A percentile compares a stretch with the other conserved stretches of the same genome.
Evolutionary conservation across 2,888 invertebrate species (phyloP).

Genomic region (Xylota segnis): DNA sequence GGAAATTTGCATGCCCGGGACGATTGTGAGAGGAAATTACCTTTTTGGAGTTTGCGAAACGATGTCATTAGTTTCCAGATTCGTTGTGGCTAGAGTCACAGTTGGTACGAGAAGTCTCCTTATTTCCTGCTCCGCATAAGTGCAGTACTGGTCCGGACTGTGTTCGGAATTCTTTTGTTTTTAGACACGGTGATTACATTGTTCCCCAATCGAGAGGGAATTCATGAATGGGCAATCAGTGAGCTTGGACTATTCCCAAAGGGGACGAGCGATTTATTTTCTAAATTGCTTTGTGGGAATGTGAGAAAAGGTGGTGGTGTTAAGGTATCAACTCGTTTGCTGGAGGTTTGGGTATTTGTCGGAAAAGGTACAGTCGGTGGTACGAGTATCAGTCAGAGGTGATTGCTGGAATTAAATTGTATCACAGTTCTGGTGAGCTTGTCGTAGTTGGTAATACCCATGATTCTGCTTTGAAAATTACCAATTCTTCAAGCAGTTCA

Average conservation of each 20-base stretch:
- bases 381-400: too few relatives aligned
- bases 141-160: constrained; percentile 35
- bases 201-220: constrained; percentile 68
- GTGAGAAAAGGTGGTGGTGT: constrained; percentile 55
- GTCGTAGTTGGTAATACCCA: too few relatives aligned
- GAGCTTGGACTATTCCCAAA: constrained; percentile 59
- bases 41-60: constrained; percentile 72
- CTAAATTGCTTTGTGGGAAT: constrained; percentile 64
- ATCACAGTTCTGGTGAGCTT: too few relatives aligned
- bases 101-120: constrained; percentile 50
- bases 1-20: constrained; percentile 70
- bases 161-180: constrained; percentile 69
- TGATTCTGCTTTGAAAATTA: too few relatives aligned
- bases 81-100: constrained; percentile 40
- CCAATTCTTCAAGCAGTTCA: too few relatives aligned
- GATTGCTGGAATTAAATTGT: too few relatives aligned
- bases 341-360: constrained; percentile 36
- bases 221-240: constrained; percentile 76
- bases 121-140: constrained; percentile 61
- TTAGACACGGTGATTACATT: constrained; percentile 74
- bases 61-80: constrained; percentile 71
- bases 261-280: constrained; percentile 68
- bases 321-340: constrained; percentile 48
- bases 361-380: background rate
- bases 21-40: constrained; percentile 70